Evolutionary conservation across 2,888 invertebrate genomes (phyloP).

Genomic region (Adineta ricciae): DNA sequence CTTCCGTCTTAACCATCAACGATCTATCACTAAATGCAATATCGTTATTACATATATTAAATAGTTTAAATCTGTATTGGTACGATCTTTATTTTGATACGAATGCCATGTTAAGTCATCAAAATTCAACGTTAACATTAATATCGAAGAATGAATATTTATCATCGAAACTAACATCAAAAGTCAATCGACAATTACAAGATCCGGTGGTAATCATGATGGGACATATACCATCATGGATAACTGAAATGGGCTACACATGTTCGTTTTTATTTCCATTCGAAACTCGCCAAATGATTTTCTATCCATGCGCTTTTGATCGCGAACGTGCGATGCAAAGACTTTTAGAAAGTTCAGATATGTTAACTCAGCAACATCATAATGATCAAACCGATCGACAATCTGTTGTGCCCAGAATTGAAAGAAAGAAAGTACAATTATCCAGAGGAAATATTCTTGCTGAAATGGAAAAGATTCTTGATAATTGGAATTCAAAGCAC

Average conservation of each 20-base stretch:
- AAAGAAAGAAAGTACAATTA: constrained; percentile 63
- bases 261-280: constrained; percentile 91
- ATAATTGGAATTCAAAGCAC: constrained; percentile 44
- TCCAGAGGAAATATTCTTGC: neutral
- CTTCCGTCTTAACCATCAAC: neutral
- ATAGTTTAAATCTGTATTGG: constrained; percentile 84
- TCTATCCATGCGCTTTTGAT: constrained; percentile 95
- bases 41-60: constrained; percentile 74
- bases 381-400: constrained; percentile 37
- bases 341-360: constrained; percentile 58
- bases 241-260: constrained; percentile 62
- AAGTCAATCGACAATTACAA: constrained; percentile 89
- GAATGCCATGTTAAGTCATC: constrained; percentile 22
- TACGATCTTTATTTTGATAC: constrained; percentile 61
- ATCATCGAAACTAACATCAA: constrained; percentile 85
- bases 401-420: constrained; percentile 62
- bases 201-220: constrained; percentile 95
- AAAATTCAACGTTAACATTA: neutral
- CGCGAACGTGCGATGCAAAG: constrained; percentile 81
- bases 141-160: constrained; percentile 62
- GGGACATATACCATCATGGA: constrained; percentile 88
- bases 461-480: constrained; percentile 4
- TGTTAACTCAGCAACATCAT: neutral
- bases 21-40: constrained; percentile 68
- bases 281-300: constrained; percentile 84